These are phyloP conservation scores for Drosophila sturtevanti DNA, from an alignment of 1,140 invertebrate species.

Conservation along the genomic window DNA sequence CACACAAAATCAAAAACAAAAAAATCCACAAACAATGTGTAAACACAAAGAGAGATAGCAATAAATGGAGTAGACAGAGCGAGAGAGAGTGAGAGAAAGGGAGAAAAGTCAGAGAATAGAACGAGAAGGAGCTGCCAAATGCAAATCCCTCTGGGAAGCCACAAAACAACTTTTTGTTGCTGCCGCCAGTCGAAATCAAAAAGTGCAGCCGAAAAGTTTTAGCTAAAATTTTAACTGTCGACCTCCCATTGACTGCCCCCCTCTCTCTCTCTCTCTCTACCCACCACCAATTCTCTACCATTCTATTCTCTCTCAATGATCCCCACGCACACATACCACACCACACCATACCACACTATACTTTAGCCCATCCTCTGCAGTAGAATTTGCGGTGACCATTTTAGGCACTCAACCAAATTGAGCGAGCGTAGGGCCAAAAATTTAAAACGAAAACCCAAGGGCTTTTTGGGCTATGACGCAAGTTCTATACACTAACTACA, in stretches of 20 bases:
- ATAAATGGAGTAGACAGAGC: neutral
- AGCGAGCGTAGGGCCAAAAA: conserved; percentile 10
- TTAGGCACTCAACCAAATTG: conserved; percentile 31
- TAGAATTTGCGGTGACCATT: conserved; percentile 12
- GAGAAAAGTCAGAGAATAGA: neutral
- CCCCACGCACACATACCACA: neutral
- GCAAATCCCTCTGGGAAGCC: conserved; percentile 24
- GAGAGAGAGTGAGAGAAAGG: neutral
- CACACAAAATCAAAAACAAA: conserved; percentile 17
- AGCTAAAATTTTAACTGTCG: conserved; percentile 5
- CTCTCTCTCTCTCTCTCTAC: too few relatives aligned
- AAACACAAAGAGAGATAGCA: conserved; percentile 9
- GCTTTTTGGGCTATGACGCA: neutral
- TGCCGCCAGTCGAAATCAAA: conserved; percentile 29
- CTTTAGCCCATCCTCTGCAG: neutral
- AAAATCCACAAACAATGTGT: conserved; percentile 30
- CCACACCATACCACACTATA: neutral
- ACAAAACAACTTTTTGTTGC: conserved; percentile 31
- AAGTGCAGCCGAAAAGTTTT: conserved; percentile 31
- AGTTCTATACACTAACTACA: neutral
- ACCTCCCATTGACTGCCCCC: too few relatives aligned
- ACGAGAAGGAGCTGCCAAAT: conserved; percentile 11
- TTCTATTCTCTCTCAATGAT: neutral
- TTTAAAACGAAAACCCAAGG: neutral
- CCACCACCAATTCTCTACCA: too few relatives aligned